phyloP scores from a whole-genome alignment of 2,888 invertebrate genomes.

The Isoperla grammatica region DNA sequence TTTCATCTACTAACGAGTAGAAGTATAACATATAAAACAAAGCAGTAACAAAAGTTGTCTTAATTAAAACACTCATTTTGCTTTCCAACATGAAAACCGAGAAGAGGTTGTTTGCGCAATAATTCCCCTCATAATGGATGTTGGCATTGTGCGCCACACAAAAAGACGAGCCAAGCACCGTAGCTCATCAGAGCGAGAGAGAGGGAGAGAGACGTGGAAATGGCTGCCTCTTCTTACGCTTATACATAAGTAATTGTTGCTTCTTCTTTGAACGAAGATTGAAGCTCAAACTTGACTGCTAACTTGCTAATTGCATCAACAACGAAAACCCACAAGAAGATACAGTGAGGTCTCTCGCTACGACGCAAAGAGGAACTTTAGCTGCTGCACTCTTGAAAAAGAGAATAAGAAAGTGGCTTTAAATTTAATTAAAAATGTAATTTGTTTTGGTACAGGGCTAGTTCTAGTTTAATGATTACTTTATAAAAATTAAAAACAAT shows the following conservation, averaged over 20 bases:
- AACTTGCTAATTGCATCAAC: conserved; percentile 14
- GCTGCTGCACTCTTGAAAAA: no score
- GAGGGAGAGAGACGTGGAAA: neutral
- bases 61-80: no score
- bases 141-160: neutral
- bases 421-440: no score
- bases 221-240: neutral
- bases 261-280: conserved; percentile 7
- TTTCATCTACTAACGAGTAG: no score
- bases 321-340: conserved; percentile 4
- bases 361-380: no score
- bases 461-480: no score
- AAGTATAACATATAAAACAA: no score
- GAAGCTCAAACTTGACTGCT: neutral
- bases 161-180: neutral
- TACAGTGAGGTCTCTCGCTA: neutral
- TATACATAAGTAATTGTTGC: conserved; percentile 14
- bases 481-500: no score
- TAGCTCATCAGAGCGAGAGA: neutral
- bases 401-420: no score
- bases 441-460: no score
- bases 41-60: no score
- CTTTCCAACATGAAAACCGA: neutral
- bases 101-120: neutral
- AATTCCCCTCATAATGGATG: neutral